Conservation (phyloP, 64 coral and sea anemone genomes). For the Acropora yongei region DNA sequence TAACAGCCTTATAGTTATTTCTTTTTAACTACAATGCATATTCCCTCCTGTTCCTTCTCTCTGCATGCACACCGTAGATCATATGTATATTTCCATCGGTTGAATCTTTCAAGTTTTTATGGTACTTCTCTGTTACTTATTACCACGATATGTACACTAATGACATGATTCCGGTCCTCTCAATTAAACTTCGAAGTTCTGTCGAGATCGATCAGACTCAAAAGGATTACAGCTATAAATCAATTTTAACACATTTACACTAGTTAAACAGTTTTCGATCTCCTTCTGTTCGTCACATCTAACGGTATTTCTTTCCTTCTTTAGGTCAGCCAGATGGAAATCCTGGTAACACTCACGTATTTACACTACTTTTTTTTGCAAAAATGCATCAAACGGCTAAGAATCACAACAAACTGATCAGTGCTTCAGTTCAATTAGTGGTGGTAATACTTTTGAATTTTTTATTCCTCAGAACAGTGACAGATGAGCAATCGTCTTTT, state of each 20-base stretch:
- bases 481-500: not conserved
- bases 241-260: not conserved
- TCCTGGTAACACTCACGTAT: slow-evolving; percentile 10
- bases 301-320: not conserved
- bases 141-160: not conserved
- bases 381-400: not conserved
- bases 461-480: not conserved
- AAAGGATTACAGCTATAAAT: not conserved
- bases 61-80: not conserved
- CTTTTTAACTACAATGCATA: not conserved
- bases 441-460: not conserved
- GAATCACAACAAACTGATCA: not conserved
- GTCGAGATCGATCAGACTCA: not conserved
- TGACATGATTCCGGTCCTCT: not conserved
- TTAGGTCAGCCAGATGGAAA: slow-evolving; percentile 17
- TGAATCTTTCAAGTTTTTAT: not conserved
- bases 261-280: not conserved
- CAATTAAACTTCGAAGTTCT: not conserved
- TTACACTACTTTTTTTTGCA: not conserved
- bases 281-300: not conserved
- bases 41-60: not conserved
- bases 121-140: not conserved
- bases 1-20: not conserved
- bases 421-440: not conserved
- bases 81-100: not conserved